phyloP scores from a whole-genome alignment of 2,113 vertebrate genomes.

The Phrynocephalus versicolor region DNA sequence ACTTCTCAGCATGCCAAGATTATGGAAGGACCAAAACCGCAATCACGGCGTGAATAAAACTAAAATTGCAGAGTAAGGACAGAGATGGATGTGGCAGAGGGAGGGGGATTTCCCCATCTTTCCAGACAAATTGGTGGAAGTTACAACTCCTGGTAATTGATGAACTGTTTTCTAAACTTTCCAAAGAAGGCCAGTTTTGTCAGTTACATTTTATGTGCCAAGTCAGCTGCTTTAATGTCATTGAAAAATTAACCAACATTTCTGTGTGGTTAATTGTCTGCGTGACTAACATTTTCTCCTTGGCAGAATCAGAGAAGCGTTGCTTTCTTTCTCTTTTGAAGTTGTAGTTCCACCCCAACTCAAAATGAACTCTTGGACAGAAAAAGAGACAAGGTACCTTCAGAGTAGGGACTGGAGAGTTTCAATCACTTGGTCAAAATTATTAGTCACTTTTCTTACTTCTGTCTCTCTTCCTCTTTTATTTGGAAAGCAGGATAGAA shows the following conservation, averaged over 20 bases:
- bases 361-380: slow-evolving; percentile 45
- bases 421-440: neutral
- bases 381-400: slow-evolving; percentile 53
- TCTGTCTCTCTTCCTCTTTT: too few relatives aligned
- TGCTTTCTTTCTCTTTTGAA: slow-evolving; percentile 43
- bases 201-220: slow-evolving; percentile 4
- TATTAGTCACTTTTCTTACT: too few relatives aligned
- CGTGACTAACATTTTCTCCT: slow-evolving; percentile 29
- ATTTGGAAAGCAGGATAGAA: too few relatives aligned
- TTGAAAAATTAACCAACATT: slow-evolving; percentile 51
- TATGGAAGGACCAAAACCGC: neutral
- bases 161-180: slow-evolving; percentile 42
- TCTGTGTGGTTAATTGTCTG: slow-evolving; percentile 6
- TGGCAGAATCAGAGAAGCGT: slow-evolving; percentile 12
- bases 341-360: slow-evolving; percentile 3
- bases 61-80: neutral
- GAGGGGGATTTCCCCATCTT: neutral
- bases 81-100: slow-evolving; percentile 17
- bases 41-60: neutral
- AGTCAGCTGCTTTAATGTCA: slow-evolving; percentile 43
- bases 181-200: slow-evolving; percentile 45
- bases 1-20: neutral
- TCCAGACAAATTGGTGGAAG: slow-evolving; percentile 47
- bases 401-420: slow-evolving; percentile 14
- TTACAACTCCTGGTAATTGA: slow-evolving; percentile 40